Evolutionary conservation across 2,797 vertebrate genomes (phyloP).

Genomic region (Kryptopterus vitreolus): DNA sequence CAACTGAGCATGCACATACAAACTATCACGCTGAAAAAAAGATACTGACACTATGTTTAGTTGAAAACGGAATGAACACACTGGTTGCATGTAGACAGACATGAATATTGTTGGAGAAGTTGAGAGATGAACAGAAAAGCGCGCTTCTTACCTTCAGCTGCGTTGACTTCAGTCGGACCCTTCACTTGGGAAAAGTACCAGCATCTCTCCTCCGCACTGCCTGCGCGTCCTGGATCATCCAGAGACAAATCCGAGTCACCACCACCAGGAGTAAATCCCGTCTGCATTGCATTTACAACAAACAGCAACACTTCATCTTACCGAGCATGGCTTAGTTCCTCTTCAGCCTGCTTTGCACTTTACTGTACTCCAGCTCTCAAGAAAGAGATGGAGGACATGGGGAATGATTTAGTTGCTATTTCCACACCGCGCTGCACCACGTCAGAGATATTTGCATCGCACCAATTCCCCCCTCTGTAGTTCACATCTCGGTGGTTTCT

Average conservation of each 20-base stretch:
- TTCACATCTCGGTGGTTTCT: background rate
- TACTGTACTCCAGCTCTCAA: background rate
- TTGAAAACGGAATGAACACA: background rate
- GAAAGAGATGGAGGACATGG: constrained; percentile 3
- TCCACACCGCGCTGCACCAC: constrained; percentile 4
- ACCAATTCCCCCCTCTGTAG: background rate
- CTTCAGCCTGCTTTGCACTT: background rate
- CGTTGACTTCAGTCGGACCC: constrained; percentile 50
- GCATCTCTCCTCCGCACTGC: constrained; percentile 47
- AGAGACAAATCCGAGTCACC: background rate
- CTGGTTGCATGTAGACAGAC: background rate
- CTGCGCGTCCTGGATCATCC: constrained; percentile 36
- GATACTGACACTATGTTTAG: background rate
- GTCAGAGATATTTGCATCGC: constrained; percentile 9
- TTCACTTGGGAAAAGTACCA: constrained; percentile 60
- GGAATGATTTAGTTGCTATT: constrained; percentile 4
- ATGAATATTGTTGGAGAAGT: background rate
- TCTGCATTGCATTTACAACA: background rate
- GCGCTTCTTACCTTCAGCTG: constrained; percentile 57
- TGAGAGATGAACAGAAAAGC: background rate
- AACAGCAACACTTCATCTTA: background rate
- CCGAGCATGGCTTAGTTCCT: constrained; percentile 20
- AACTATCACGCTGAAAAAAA: background rate
- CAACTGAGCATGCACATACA: too few species aligned
- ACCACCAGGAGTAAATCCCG: background rate